Evolutionary conservation across 2,888 invertebrate species (phyloP).

Genomic region (Agonum fuliginosum): DNA sequence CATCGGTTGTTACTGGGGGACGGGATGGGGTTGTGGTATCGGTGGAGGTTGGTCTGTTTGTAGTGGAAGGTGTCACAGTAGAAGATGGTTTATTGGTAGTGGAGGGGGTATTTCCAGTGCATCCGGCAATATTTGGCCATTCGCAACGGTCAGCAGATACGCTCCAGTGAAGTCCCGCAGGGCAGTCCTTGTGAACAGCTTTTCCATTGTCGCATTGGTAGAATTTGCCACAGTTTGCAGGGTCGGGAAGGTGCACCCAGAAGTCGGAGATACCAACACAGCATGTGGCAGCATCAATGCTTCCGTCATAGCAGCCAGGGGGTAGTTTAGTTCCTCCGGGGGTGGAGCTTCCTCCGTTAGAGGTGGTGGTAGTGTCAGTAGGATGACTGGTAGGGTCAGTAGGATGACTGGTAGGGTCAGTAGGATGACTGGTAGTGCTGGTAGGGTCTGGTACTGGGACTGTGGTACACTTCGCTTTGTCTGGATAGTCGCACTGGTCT

Average conservation of each 20-base stretch:
- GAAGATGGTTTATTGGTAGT: neutral
- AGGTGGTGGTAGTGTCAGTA: neutral
- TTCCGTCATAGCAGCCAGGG: slow-evolving; percentile 19
- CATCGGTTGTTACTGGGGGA: neutral
- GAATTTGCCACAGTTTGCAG: slow-evolving; percentile 20
- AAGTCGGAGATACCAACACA: neutral
- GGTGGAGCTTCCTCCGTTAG: neutral
- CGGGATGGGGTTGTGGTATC: neutral
- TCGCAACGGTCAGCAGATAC: neutral
- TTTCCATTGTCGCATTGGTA: slow-evolving; percentile 54
- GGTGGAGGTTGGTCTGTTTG: neutral
- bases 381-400: neutral
- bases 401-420: neutral
- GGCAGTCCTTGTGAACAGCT: slow-evolving; percentile 31
- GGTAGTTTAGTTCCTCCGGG: neutral
- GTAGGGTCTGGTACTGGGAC: neutral
- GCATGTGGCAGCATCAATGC: neutral
- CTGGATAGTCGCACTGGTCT: slow-evolving; percentile 37
- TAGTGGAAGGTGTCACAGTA: neutral
- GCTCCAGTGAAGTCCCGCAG: slow-evolving; percentile 51
- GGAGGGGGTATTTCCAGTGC: neutral
- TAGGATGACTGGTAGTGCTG: neutral
- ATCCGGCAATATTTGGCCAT: slow-evolving; percentile 2
- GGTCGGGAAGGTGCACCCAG: slow-evolving; percentile 43
- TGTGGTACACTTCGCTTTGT: slow-evolving; percentile 18